Conservation (phyloP, 2,797 vertebrate species). For the Botia almorhae region DNA sequence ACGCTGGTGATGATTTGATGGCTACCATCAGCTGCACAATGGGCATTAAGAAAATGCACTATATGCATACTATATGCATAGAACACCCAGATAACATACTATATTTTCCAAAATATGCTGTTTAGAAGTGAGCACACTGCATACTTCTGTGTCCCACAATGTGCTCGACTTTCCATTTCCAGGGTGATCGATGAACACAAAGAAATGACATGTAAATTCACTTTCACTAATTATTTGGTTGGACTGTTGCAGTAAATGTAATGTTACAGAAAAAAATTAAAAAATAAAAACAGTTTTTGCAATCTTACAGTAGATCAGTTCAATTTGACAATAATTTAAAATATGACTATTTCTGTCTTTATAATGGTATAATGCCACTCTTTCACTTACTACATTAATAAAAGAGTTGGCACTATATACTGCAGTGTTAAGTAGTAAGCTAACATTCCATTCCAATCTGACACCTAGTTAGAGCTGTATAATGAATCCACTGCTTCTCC, state of each 20-base stretch:
- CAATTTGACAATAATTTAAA: too few relatives aligned
- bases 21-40: slow-evolving; percentile 17
- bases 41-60: neutral
- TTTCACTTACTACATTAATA: neutral
- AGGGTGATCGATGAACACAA: neutral
- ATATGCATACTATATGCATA: too few relatives aligned
- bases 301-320: too few relatives aligned
- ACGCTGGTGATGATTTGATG: slow-evolving; percentile 21
- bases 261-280: too few relatives aligned
- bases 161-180: neutral
- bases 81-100: too few relatives aligned
- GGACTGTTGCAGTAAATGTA: too few relatives aligned
- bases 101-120: too few relatives aligned
- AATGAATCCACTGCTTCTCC: neutral
- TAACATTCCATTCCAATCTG: neutral
- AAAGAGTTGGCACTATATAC: neutral
- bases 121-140: too few relatives aligned
- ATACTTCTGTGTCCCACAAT: neutral
- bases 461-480: neutral
- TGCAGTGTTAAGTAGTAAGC: neutral
- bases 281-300: neutral
- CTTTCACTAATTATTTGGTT: too few relatives aligned
- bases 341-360: too few relatives aligned
- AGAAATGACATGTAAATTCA: too few relatives aligned
- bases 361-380: too few relatives aligned